Conservation (phyloP, 1,140 invertebrate genomes). For the Drosophila malerkotliana region DNA sequence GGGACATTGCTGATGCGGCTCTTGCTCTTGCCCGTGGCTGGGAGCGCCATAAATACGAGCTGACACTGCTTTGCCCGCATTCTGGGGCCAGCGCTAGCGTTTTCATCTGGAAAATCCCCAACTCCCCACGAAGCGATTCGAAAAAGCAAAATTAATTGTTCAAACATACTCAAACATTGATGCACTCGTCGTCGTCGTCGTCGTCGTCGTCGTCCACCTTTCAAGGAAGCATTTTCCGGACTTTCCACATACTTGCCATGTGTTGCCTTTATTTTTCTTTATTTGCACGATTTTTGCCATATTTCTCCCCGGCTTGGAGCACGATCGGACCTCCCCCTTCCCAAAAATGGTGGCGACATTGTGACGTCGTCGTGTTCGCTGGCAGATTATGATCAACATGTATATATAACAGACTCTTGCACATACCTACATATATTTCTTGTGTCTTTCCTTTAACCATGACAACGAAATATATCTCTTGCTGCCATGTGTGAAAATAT, state of each 20-base stretch:
- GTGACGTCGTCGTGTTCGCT: constrained; percentile 56
- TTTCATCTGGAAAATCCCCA: constrained; percentile 61
- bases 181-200: constrained; percentile 8
- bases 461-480: constrained; percentile 70
- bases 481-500: constrained; percentile 71
- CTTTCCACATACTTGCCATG: constrained; percentile 43
- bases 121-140: constrained; percentile 40
- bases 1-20: constrained; percentile 8
- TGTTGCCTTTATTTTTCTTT: constrained; percentile 46
- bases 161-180: constrained; percentile 68
- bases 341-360: constrained; percentile 56
- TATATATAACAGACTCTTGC: constrained; percentile 21
- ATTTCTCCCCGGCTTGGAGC: constrained; percentile 48
- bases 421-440: constrained; percentile 19
- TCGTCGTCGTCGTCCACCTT: constrained; percentile 22
- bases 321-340: constrained; percentile 45
- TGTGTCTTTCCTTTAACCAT: constrained; percentile 63
- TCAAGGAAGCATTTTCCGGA: constrained; percentile 60
- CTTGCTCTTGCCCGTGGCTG: constrained; percentile 12
- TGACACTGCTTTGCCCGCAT: constrained; percentile 66
- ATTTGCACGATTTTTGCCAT: constrained; percentile 64
- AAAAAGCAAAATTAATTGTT: constrained; percentile 82
- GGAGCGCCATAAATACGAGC: constrained; percentile 67
- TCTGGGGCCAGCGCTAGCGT: constrained; percentile 30
- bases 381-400: constrained; percentile 52